phyloP scores from a whole-genome alignment of 2,888 invertebrate genomes.

The Fabriciana adippe region DNA sequence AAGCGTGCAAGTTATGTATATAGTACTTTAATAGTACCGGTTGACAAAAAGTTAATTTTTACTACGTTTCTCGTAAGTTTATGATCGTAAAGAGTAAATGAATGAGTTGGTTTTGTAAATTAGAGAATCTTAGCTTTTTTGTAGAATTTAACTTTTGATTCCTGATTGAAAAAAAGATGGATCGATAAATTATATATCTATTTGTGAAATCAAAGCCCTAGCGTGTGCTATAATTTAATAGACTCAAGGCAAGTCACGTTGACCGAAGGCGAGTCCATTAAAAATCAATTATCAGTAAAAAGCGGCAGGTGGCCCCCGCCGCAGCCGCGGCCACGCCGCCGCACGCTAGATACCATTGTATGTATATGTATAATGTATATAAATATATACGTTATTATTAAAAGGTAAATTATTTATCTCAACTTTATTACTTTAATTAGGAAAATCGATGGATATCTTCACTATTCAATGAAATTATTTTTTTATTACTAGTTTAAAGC shows the following conservation, averaged over 20 bases:
- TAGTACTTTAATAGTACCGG: too few species aligned
- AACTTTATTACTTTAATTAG: too few species aligned
- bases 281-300: slow-evolving; percentile 51
- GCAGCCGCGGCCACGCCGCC: background rate
- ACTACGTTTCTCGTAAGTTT: too few species aligned
- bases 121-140: too few species aligned
- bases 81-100: too few species aligned
- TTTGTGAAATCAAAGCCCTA: background rate
- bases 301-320: slow-evolving; percentile 35
- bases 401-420: too few species aligned
- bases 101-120: too few species aligned
- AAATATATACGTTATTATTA: background rate
- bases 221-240: slow-evolving; percentile 26
- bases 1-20: too few species aligned
- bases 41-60: too few species aligned
- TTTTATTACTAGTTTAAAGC: too few species aligned
- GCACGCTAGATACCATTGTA: slow-evolving; percentile 7
- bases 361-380: background rate
- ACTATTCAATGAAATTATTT: too few species aligned
- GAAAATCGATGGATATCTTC: too few species aligned
- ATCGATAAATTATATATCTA: slow-evolving; percentile 4
- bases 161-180: background rate
- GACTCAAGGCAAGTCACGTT: slow-evolving; percentile 25
- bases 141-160: background rate
- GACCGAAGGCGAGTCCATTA: slow-evolving; percentile 41